Percentiles rank a stretch among this genome's conserved stretches.
Evolutionary conservation across 1,140 invertebrate genomes (phyloP).

Genomic region (Panulirus ornatus): DNA sequence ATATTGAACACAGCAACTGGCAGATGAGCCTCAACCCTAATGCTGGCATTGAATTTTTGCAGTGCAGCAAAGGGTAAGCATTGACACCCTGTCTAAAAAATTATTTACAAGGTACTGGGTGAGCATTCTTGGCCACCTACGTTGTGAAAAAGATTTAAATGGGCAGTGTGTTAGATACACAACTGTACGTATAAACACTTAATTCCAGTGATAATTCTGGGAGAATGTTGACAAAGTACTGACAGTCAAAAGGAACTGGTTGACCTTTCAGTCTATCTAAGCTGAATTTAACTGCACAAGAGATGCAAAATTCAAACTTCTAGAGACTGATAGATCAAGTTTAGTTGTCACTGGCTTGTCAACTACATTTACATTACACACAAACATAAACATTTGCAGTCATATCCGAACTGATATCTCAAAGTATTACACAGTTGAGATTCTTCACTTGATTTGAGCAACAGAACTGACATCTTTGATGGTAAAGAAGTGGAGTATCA

Average conservation of each 20-base stretch:
- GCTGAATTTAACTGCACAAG: conserved; percentile 18
- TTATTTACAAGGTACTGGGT: conserved; percentile 66
- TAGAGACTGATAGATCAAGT: conserved; percentile 48
- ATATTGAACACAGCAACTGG: conserved; percentile 4
- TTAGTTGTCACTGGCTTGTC: conserved; percentile 36
- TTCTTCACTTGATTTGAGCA: conserved; percentile 67
- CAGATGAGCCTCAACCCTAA: conserved; percentile 53
- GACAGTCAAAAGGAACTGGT: conserved; percentile 67
- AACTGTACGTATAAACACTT: conserved; percentile 68
- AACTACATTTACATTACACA: conserved; percentile 66
- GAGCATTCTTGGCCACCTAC: conserved; percentile 59
- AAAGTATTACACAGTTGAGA: conserved; percentile 61
- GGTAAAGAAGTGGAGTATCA: conserved; percentile 69
- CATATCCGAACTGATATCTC: conserved; percentile 66
- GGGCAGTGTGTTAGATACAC: conserved; percentile 70
- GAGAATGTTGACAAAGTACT: conserved; percentile 62
- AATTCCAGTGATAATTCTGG: conserved; percentile 67
- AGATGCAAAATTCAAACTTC: conserved; percentile 33
- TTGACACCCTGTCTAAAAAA: conserved; percentile 70
- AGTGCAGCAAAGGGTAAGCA: conserved; percentile 67
- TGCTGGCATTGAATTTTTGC: conserved; percentile 55
- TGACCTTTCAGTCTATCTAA: conserved; percentile 41
- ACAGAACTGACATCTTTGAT: conserved; percentile 70
- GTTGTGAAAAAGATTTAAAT: conserved; percentile 70
- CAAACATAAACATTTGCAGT: conserved; percentile 57